Evolutionary conservation across 2,113 vertebrate species (phyloP).

Genomic region (Rhipidura dahli): DNA sequence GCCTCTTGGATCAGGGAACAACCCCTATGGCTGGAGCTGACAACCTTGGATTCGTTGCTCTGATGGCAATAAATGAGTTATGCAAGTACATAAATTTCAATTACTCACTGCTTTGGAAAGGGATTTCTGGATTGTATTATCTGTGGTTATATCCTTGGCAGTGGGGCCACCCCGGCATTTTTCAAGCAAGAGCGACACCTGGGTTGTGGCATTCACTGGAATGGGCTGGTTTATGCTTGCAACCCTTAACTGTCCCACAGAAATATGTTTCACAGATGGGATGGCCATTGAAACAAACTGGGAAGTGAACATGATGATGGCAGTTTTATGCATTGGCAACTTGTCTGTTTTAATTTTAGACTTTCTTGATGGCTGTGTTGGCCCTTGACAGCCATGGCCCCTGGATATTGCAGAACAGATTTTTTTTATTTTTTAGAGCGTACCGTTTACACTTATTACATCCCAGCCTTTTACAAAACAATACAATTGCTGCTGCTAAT

Average conservation of each 20-base stretch:
- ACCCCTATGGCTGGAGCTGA: slow-evolving; percentile 21
- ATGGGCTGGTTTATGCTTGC: neutral
- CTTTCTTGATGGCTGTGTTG: slow-evolving; percentile 45
- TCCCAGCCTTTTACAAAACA: neutral
- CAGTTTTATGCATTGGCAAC: slow-evolving; percentile 61
- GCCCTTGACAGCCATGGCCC: slow-evolving; percentile 42
- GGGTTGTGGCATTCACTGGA: neutral
- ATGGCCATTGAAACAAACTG: slow-evolving; percentile 54
- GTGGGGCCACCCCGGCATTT: slow-evolving; percentile 19
- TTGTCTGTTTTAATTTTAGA: slow-evolving; percentile 64
- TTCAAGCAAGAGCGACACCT: slow-evolving; percentile 47
- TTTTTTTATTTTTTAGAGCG: neutral
- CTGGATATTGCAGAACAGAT: neutral
- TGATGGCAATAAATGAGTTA: slow-evolving; percentile 1
- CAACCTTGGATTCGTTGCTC: neutral
- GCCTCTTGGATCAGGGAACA: slow-evolving; percentile 32
- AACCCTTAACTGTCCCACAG: slow-evolving; percentile 44
- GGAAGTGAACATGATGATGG: slow-evolving; percentile 38
- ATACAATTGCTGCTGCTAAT: neutral
- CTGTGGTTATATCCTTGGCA: slow-evolving; percentile 22
- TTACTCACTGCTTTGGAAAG: slow-evolving; percentile 32
- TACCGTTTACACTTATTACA: neutral
- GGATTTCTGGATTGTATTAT: slow-evolving; percentile 35
- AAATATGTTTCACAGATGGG: slow-evolving; percentile 67
- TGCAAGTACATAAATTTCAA: slow-evolving; percentile 16